A percentile compares a stretch with the other conserved stretches of the same genome.
Evolutionary conservation across 2,113 vertebrate species (phyloP).

Genomic region (Apodemus sylvaticus): DNA sequence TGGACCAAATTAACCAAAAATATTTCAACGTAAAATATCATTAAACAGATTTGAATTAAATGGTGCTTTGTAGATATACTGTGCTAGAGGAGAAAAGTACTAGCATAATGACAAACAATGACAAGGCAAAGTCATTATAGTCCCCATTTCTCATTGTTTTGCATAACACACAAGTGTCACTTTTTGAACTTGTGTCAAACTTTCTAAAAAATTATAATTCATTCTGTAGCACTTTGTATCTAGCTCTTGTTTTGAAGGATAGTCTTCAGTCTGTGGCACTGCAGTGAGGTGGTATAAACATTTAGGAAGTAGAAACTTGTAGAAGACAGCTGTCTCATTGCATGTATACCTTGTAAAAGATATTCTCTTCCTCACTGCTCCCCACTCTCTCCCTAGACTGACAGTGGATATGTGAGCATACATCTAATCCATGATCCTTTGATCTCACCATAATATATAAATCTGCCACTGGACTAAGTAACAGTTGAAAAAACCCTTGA

Average conservation of each 20-base stretch:
- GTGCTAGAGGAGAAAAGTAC: background rate
- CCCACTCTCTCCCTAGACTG: background rate
- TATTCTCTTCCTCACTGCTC: background rate
- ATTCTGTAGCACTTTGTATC: background rate
- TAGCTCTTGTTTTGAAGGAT: background rate
- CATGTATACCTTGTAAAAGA: background rate
- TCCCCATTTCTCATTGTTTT: background rate
- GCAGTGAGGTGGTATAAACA: background rate
- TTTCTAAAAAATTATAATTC: background rate
- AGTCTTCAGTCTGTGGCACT: background rate
- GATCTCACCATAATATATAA: background rate
- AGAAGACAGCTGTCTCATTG: background rate
- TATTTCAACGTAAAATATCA: background rate
- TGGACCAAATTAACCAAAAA: background rate
- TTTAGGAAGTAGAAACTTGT: background rate
- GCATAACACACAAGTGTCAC: background rate
- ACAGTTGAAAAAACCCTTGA: background rate
- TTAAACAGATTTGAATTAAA: background rate
- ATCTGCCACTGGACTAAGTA: background rate
- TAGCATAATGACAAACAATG: background rate
- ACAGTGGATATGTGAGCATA: background rate
- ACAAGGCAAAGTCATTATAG: background rate
- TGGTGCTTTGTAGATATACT: background rate
- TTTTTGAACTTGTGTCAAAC: background rate
- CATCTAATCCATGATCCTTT: background rate